Conservation (phyloP, 2,113 vertebrate genomes). For the Xiphophorus couchianus region DNA sequence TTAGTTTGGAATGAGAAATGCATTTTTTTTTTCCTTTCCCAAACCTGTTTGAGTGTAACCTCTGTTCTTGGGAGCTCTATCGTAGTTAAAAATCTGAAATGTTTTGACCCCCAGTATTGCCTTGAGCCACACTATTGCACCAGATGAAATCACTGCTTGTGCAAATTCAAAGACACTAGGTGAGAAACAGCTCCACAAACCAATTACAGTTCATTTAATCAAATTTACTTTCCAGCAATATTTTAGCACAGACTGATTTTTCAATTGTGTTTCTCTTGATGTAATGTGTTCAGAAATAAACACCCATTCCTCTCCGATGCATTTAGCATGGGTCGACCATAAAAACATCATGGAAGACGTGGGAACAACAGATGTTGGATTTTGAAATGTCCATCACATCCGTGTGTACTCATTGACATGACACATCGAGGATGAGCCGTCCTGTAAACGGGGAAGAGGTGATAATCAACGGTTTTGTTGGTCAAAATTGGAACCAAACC, state of each 20-base stretch:
- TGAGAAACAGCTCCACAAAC: not conserved
- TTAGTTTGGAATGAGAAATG: not conserved
- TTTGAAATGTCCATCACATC: slow-evolving; percentile 25
- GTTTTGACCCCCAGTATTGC: not conserved
- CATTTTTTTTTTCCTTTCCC: not conserved
- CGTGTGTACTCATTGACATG: slow-evolving; percentile 24
- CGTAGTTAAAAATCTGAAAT: not conserved
- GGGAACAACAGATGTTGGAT: slow-evolving; percentile 12
- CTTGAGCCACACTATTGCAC: not conserved
- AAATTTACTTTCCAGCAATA: not conserved
- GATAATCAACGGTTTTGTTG: slow-evolving; percentile 51
- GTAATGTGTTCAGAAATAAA: not conserved
- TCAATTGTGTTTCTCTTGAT: not conserved
- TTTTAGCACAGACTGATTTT: not conserved
- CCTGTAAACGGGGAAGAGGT: slow-evolving; percentile 38
- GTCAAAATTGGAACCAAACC: slow-evolving; percentile 36
- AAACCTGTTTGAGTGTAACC: not conserved
- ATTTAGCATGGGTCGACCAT: not conserved
- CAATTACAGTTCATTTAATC: not conserved
- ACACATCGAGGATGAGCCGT: slow-evolving; percentile 32
- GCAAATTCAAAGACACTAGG: not conserved
- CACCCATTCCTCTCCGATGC: not conserved
- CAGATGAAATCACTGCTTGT: not conserved
- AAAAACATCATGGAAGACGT: too few species aligned
- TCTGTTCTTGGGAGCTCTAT: not conserved